Base-by-base conservation (phyloP, 30 jellyfish, hydroid and myxozoan genomes). In the Chironex yamaguchii region DNA sequence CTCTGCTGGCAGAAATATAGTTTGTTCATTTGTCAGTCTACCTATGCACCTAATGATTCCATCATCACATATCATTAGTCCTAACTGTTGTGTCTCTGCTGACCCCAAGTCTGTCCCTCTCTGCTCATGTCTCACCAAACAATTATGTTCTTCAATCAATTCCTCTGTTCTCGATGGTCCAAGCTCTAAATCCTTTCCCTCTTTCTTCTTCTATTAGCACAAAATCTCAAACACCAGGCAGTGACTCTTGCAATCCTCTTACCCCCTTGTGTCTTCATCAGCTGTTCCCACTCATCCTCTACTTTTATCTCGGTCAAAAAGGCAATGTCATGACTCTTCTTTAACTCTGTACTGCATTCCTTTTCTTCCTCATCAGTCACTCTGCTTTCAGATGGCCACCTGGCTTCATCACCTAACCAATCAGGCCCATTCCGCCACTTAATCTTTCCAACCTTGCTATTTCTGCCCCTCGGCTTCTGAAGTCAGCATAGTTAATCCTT, bases 361-460 rank as follows among this genome's bases (percentile, higher is more conserved):
- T 2, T 3, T 24, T 49, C 27, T 2, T 52, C 17, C 62, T 24
- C 90, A 21, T 53, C 36, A 2, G 0, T 20, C 42, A 0, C 12
- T 28, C 1, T 62, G 69, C 2, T 70, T 48, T 82, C 63, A 6
- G n/a, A 67, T 26, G 92, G 92, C 86, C 86, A 82, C 54, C 24
- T 79, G 27, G 90, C 36, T 51, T 54, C 52, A 62, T 63, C 53
- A 24, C 2, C 36, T 35, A 79, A 29, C 90, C 90, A 79, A 4
- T 58, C 50, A 3, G 84, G 90, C 26, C 90, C 90, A 21, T 58
- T 22, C 82, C 82, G 63, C 90, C 90, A 79, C 17, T 34, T 82
- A 21, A 1, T 21, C 49, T 79, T 4, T 76, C 63, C 29, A 79
- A 36, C 29, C 36, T 50, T 22, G 23, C 34, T 1, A 12, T 22